Base-by-base conservation (phyloP, 2,888 invertebrate species). In the Trichopria drosophilae region DNA sequence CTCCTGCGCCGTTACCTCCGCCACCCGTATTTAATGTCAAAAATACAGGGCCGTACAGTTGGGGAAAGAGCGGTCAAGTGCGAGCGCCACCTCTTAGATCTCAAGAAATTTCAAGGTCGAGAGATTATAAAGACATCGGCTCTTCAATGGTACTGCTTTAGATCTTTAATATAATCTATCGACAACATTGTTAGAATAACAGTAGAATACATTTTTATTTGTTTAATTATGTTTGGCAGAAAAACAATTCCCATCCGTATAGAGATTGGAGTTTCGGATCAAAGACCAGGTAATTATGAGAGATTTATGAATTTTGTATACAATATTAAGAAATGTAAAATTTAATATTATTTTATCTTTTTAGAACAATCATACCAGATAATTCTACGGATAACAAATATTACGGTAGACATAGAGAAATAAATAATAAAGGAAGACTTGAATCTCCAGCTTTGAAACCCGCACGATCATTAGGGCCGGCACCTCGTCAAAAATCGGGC, bases 371-470 rank as follows among this genome's bases (percentile, higher is more conserved):
- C 42, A 39, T 73, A 41, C 58, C 69, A 2, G 71, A 72, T 12
- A 64, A 64, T 48, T 35, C 64, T 15, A 43, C 56, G 12, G 67
- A 69, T 22, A 35, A 62, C 9, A 71, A 69, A 51, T 73, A 72
- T 51, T 68, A 69, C 12, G 64, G 71, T 41, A 63, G 59, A 60
- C 66, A 65, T 16, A 64, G 72, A 50, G 72, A 74, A 13, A 40
- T 68, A 6, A 71, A 73, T 20, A 64, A 76, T 3, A 76, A 75
- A 51, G 70, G 81, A 3, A 72, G 81, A 43, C 65, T 82, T 13
- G 81, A 82, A 58, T 71, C 77, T 1, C 64, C 68, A 13, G 71
- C 77, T 9, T 59, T 46, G 37, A 70, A 74, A 51, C 57, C 69
- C 4, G 49, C 15, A 28, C 65, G 68, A 26, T 49, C 59, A 6